Evolutionary conservation across 1,140 invertebrate species (phyloP).

Genomic region (Drosophila arawakana): DNA sequence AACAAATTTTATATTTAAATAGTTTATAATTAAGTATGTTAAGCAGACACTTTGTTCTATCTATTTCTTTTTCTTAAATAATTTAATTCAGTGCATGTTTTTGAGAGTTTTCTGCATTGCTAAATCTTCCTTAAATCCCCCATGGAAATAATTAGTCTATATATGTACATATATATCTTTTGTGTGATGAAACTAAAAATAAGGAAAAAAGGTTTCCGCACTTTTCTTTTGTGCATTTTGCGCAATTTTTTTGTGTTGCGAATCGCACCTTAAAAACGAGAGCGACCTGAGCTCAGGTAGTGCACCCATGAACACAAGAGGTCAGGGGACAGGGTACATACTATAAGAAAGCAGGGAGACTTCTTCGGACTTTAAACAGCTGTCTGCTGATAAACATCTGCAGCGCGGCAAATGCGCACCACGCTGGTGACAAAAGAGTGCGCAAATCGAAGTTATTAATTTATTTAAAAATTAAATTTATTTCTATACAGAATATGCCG

Average conservation of each 20-base stretch:
- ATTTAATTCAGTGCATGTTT: too few relatives aligned
- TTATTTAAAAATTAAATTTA: too few relatives aligned
- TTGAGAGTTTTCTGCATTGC: neutral
- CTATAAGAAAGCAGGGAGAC: neutral
- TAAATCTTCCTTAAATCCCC: neutral
- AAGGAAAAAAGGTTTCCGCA: constrained; percentile 7
- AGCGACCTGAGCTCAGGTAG: constrained; percentile 29
- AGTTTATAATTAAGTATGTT: too few relatives aligned
- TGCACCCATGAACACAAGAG: neutral
- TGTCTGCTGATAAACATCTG: constrained; percentile 39
- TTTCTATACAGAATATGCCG: too few relatives aligned
- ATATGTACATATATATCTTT: neutral
- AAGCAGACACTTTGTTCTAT: too few relatives aligned
- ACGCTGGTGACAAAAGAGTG: neutral
- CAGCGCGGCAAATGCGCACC: constrained; percentile 25
- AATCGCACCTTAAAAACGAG: constrained; percentile 10
- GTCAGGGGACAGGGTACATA: too few relatives aligned
- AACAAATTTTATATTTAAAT: too few relatives aligned
- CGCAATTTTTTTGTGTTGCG: constrained; percentile 16
- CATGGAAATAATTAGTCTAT: constrained; percentile 1
- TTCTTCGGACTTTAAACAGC: constrained; percentile 21
- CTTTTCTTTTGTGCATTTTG: constrained; percentile 23
- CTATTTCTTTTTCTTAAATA: too few relatives aligned
- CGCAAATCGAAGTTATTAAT: too few relatives aligned
- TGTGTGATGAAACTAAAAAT: constrained; percentile 4